These are phyloP conservation scores for Eupithecia pulchellata DNA, from an alignment of 2,888 invertebrate genomes.

Conservation along the genomic window DNA sequence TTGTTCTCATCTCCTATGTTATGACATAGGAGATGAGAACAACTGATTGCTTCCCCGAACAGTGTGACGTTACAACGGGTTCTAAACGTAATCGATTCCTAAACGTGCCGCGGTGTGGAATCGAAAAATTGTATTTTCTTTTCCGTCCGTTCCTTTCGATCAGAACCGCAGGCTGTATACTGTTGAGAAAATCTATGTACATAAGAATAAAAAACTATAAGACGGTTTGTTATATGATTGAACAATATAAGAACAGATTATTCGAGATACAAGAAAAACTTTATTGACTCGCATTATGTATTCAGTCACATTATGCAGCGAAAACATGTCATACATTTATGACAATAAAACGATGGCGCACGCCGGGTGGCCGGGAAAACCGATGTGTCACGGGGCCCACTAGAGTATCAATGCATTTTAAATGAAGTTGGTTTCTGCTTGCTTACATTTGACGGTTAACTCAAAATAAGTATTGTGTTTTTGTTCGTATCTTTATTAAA, in stretches of 20 bases:
- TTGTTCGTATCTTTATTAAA: background rate
- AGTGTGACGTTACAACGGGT: no score
- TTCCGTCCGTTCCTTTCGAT: no score
- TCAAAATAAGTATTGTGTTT: background rate
- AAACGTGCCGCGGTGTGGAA: no score
- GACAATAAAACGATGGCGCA: background rate
- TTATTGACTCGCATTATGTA: background rate
- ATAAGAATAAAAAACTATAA: no score
- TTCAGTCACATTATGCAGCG: background rate
- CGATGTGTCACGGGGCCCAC: slow-evolving; percentile 7
- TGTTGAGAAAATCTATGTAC: no score
- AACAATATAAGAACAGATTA: no score
- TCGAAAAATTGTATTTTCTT: no score
- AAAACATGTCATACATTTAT: background rate
- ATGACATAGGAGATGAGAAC: no score
- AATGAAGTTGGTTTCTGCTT: slow-evolving; percentile 1
- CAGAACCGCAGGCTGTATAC: no score
- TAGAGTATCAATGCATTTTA: slow-evolving; percentile 10
- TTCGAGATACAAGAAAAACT: background rate
- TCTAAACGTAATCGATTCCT: no score
- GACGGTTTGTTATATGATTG: background rate
- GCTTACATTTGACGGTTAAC: background rate
- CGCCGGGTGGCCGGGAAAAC: slow-evolving; percentile 6
- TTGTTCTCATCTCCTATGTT: no score
- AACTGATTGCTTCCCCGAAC: no score